These are phyloP conservation scores for Encarsia formosa DNA, from an alignment of 2,888 invertebrate genomes.

Conservation along the genomic window DNA sequence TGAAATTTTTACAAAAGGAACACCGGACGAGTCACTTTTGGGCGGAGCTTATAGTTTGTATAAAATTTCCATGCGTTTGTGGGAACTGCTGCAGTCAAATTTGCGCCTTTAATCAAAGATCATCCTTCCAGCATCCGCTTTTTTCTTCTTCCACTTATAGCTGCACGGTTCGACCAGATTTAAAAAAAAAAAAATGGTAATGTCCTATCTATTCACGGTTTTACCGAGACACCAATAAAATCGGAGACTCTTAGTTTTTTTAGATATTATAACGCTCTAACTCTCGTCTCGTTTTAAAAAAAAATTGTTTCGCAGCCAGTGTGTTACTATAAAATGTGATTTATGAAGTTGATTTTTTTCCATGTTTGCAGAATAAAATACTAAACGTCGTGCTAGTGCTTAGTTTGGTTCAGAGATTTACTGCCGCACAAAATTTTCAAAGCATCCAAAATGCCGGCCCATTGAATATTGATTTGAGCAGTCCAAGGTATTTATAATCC, in stretches of 20 bases:
- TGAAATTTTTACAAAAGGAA: conserved; percentile 16
- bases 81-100: conserved; percentile 18
- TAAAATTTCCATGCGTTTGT: conserved; percentile 24
- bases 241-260: too few relatives aligned
- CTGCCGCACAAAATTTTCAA: conserved; percentile 4
- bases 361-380: conserved; percentile 4
- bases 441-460: conserved; percentile 13
- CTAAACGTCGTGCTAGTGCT: neutral
- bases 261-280: too few relatives aligned
- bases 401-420: neutral
- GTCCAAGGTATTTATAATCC: too few relatives aligned
- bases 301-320: too few relatives aligned
- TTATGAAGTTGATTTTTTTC: conserved; percentile 1
- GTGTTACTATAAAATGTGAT: too few relatives aligned
- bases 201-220: too few relatives aligned
- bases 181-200: too few relatives aligned
- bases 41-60: conserved; percentile 25
- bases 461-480: conserved; percentile 9
- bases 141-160: too few relatives aligned
- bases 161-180: too few relatives aligned
- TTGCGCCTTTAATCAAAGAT: conserved; percentile 9
- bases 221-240: too few relatives aligned
- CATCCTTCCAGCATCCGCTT: conserved; percentile 1
- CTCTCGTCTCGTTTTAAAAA: too few relatives aligned
- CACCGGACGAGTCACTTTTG: conserved; percentile 3